phyloP scores from a whole-genome alignment of 2,113 vertebrate species.

The Phylloscopus whistleri region DNA sequence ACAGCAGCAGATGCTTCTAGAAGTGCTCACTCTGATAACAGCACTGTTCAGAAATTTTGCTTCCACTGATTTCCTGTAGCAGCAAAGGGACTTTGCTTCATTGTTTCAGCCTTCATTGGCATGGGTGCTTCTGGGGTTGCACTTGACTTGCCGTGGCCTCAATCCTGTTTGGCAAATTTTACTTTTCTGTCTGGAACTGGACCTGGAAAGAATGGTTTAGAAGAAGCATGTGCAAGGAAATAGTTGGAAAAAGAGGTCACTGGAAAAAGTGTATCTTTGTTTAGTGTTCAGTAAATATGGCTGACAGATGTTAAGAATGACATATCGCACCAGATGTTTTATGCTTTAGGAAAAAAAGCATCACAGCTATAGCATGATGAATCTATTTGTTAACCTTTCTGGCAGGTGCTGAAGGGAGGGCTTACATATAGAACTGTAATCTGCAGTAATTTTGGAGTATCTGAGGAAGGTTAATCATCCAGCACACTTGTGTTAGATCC shows the following conservation, averaged over 20 bases:
- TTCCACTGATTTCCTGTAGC: not conserved
- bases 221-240: not conserved
- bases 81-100: not conserved
- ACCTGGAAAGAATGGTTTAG: slow-evolving; percentile 21
- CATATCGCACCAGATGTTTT: slow-evolving; percentile 48
- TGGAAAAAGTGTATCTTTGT: slow-evolving; percentile 45
- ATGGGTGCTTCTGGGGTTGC: not conserved
- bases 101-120: not conserved
- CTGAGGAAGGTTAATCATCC: slow-evolving; percentile 40
- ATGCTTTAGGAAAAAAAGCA: slow-evolving; percentile 33
- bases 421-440: slow-evolving; percentile 28
- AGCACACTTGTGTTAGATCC: not conserved
- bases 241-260: slow-evolving; percentile 36
- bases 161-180: not conserved
- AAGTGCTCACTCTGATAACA: not conserved
- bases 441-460: not conserved
- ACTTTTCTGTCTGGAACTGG: not conserved
- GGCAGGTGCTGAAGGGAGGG: slow-evolving; percentile 51
- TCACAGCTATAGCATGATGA: not conserved
- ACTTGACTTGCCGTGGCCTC: not conserved
- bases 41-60: not conserved
- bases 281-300: slow-evolving; percentile 50
- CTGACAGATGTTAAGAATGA: slow-evolving; percentile 68
- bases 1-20: not conserved
- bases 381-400: slow-evolving; percentile 58